Base-by-base conservation (phyloP, 2,888 invertebrate genomes). In the Kuschelorhynchus macadamiae region DNA sequence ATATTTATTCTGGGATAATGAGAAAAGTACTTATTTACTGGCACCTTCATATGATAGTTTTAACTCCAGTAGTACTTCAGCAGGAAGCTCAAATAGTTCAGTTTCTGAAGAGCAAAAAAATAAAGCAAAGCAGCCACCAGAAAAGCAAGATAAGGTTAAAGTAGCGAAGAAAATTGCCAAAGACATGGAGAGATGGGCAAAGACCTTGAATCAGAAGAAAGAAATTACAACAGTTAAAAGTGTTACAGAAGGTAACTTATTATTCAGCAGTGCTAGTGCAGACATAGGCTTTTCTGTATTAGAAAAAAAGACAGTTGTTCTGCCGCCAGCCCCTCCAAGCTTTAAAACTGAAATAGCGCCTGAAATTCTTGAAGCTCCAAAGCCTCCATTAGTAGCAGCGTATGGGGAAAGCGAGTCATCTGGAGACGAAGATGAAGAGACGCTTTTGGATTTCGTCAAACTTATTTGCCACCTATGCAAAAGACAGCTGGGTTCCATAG, bases 161-260 rank as follows among this genome's bases (percentile, higher is more conserved):
- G 96, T 96, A 9, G 98, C 98, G 3, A 97, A 98, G 81, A 96
- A 97, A 83, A 97, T 98, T 75, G 97, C 97, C 0, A 98, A 98
- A 85, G 93, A 94, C 76, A 94, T 94, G 94, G 92, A 92, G 79
- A 88, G 92, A 66, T 99, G 99, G 99, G 99, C 98, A 0, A 95
- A 98, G 77, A 95, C 95, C 9, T 85, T 98, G 72, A 98, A 98
- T 82, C 97, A 98, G 82, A 96, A 96, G 85, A 98, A 98, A 81
- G 95, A 96, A 83, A 83, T 71, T 82, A 86, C 20, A 82, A 86
- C 72, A 11, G 67, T 75, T 1, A 78, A 77, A 56, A 62, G 75
- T 11, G 73, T 69, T 36, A 63, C 71, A 8, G 79, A 80, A 36
- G 67, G 56, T 17, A 71, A 69, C 17, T 57, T 67, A 1, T 73